phyloP scores from a whole-genome alignment of 2,888 invertebrate genomes.

The Camptogramma bilineatum region DNA sequence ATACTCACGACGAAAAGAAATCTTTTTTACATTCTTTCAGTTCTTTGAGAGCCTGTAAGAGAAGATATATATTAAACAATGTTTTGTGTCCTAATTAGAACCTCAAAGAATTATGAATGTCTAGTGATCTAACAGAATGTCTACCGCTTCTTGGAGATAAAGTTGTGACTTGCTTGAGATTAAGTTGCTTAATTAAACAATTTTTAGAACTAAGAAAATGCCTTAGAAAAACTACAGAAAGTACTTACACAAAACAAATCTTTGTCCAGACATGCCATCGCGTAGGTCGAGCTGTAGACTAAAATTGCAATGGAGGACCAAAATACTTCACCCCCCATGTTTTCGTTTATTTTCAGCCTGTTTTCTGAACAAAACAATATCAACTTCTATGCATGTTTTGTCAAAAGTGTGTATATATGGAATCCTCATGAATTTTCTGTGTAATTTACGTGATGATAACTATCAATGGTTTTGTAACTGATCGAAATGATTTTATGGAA shows the following conservation, averaged over 20 bases:
- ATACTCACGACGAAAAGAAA: constrained; percentile 71
- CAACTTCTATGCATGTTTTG: constrained; percentile 20
- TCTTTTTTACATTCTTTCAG: constrained; percentile 77
- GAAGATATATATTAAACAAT: constrained; percentile 32
- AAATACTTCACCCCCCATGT: constrained; percentile 70
- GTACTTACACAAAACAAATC: constrained; percentile 69
- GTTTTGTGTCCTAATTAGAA: no score
- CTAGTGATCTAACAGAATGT: no score
- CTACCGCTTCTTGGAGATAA: no score
- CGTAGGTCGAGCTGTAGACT: constrained; percentile 57
- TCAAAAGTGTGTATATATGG: constrained; percentile 50
- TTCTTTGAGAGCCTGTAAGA: constrained; percentile 72
- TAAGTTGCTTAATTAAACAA: no score
- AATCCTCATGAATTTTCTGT: constrained; percentile 38
- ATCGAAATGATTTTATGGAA: constrained; percentile 43
- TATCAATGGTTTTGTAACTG: constrained; percentile 33
- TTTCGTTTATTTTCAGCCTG: constrained; percentile 30
- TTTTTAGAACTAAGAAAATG: no score
- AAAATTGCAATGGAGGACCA: constrained; percentile 72
- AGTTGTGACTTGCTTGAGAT: no score
- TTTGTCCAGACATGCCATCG: constrained; percentile 69
- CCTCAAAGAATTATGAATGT: no score
- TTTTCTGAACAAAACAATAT: constrained; percentile 29
- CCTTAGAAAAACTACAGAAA: background rate
- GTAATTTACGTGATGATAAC: constrained; percentile 50